Evolutionary conservation across 2,888 invertebrate species (phyloP).

Genomic region (Thymelicus acteon): DNA sequence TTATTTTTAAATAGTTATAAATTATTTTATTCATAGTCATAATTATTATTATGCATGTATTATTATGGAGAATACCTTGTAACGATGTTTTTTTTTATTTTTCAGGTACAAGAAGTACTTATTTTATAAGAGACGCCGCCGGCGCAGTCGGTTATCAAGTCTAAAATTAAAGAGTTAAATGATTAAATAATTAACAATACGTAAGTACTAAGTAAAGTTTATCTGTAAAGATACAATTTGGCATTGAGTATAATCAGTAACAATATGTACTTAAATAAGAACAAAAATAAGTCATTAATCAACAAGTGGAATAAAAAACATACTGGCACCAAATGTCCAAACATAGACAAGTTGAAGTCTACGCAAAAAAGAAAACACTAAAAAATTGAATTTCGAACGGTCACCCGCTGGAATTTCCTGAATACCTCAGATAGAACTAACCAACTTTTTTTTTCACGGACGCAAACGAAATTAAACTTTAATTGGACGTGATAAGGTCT

Average conservation of each 20-base stretch:
- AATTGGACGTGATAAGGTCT: not conserved
- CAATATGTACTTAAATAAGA: not conserved
- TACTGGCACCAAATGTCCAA: conserved; percentile 28
- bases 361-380: conserved; percentile 42
- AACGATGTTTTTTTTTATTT: not conserved
- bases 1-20: no score
- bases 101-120: not conserved
- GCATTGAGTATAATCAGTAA: not conserved
- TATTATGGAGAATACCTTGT: not conserved
- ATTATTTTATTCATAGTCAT: no score
- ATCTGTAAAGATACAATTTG: not conserved
- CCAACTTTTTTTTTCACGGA: conserved; percentile 45
- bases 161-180: no score
- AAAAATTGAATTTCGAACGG: conserved; percentile 43
- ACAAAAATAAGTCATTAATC: not conserved
- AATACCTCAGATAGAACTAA: conserved; percentile 50
- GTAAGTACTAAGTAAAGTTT: not conserved
- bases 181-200: not conserved
- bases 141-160: no score
- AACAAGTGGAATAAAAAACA: conserved; percentile 1
- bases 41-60: no score
- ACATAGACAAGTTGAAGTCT: conserved; percentile 27
- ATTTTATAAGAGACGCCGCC: not conserved
- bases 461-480: conserved; percentile 38
- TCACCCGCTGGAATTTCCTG: conserved; percentile 51